Base-by-base conservation (phyloP, 2,113 vertebrate genomes). In the Ailuropoda melanoleuca region DNA sequence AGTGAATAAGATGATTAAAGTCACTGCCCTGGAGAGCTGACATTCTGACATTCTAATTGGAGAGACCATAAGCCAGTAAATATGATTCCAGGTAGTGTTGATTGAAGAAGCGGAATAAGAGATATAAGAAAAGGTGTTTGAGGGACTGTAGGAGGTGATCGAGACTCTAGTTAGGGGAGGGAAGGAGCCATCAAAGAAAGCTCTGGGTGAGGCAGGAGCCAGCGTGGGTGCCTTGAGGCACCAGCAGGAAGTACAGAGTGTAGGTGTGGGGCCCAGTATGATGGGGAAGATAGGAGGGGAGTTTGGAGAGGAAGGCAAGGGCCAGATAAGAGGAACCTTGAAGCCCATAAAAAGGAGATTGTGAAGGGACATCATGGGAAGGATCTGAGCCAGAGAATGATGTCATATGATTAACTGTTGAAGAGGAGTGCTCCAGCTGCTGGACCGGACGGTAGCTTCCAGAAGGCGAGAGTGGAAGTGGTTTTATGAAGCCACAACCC, bases 381-480 rank as follows among this genome's bases (percentile, higher is more conserved):
- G 62, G 39, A 66, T 58, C 18, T 23, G 43, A 88, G 70, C 37
- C 62, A 70, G 90, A 77, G 29, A 26, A 4, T 86, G 75, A 64
- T 62, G 85, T 58, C 8, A 21, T 58, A 4, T 23, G 72, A n/a
- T 70, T n/a, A 48, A n/a, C 60, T 58, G 26, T 31, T 60, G 80
- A 90, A 53, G 74, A 77, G 48, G 56, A 8, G 75, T 23, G 13
- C 64, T 85, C 9, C 10, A 77, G 70, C 72, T 60, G 13, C 93
- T 68, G 12, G 48, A 13, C 56, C 0, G 21, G 21, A 86, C 39
- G n/a, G 26, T 34, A 50, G 29, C n/a, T 29, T 90, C 26, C 31
- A 81, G 62, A 94, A 94, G 84, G 43, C 91, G 82, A 88, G 91
- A 50, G 53, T 91, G 46, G 93, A 84, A 82, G 64, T 83, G 81